Percentiles rank a stretch among this genome's conserved stretches.
Conservation (phyloP, 2,888 invertebrate genomes). For the Drosophila koepferae region DNA sequence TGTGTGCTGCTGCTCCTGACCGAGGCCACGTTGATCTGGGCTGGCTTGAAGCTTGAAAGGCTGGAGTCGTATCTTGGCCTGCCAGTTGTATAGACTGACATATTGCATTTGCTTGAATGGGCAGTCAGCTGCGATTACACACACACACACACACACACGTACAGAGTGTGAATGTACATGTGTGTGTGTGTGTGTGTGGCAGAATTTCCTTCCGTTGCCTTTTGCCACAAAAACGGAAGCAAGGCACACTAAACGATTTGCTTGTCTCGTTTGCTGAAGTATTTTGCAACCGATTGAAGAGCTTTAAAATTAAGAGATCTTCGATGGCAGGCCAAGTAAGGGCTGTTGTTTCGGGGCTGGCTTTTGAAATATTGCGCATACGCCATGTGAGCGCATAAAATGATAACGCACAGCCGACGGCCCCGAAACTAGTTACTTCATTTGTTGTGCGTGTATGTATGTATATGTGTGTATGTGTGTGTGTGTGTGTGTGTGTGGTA, state of each 20-base stretch:
- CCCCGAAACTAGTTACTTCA: constrained; percentile 18
- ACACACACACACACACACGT: constrained; percentile 28
- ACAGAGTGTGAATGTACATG: constrained; percentile 17
- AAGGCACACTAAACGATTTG: constrained; percentile 77
- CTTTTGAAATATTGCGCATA: constrained; percentile 37
- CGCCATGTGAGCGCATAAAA: constrained; percentile 24
- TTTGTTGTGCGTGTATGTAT: constrained; percentile 12
- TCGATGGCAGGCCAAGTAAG: background rate
- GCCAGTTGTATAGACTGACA: constrained; percentile 69
- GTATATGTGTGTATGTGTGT: background rate
- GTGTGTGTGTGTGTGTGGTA: background rate
- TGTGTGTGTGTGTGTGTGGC: constrained; percentile 34
- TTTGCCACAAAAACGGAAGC: constrained; percentile 69
- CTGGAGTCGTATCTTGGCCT: constrained; percentile 66
- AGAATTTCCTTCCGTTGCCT: constrained; percentile 67
- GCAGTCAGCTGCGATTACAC: constrained; percentile 76
- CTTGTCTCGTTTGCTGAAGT: constrained; percentile 72
- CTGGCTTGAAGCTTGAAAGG: constrained; percentile 55
- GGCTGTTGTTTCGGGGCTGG: constrained; percentile 5
- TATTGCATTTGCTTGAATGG: constrained; percentile 78
- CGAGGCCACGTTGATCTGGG: constrained; percentile 52
- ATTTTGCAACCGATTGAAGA: constrained; percentile 63
- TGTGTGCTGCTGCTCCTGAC: constrained; percentile 27
- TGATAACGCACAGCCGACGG: constrained; percentile 12
- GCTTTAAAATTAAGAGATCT: constrained; percentile 71